These are phyloP conservation scores for Diploscapter pachys DNA, from an alignment of 1,140 invertebrate genomes.

Conservation along the genomic window DNA sequence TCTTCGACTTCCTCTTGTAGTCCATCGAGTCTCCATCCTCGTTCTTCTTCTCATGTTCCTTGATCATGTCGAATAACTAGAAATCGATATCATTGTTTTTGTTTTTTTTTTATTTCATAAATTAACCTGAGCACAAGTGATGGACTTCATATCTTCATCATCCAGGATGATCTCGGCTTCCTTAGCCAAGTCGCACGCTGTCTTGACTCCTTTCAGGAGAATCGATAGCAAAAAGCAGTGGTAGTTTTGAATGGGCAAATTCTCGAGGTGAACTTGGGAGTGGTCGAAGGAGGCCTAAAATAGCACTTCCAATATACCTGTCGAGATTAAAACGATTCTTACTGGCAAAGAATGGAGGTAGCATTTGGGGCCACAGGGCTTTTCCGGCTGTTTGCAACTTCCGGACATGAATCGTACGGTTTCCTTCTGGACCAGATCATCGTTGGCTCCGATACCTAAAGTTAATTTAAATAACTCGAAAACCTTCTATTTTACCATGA, in stretches of 20 bases:
- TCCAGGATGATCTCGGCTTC: neutral
- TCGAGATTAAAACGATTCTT: neutral
- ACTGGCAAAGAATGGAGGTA: neutral
- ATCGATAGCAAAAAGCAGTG: neutral
- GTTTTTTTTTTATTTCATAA: no score
- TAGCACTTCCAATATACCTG: neutral
- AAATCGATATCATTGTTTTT: no score
- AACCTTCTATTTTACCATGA: constrained; percentile 6
- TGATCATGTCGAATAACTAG: no score
- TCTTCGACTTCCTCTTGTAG: neutral
- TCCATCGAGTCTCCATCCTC: neutral
- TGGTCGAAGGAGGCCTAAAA: neutral
- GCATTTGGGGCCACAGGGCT: constrained; percentile 2
- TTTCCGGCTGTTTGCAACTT: neutral
- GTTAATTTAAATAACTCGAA: neutral
- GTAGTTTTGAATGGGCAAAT: neutral
- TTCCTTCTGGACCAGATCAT: constrained; percentile 8
- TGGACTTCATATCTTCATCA: no score
- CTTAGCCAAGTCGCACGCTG: neutral
- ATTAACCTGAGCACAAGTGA: no score
- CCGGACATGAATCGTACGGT: neutral
- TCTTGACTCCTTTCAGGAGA: neutral
- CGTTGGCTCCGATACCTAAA: neutral
- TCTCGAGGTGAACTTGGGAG: neutral
- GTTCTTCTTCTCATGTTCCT: constrained; percentile 5